Evolutionary conservation across 30 jellyfish, hydroid and myxozoan species (phyloP), one percentile per base, ranked within the genome.

Genomic region (Aurelia aurita complex sp. Pacific): DNA sequence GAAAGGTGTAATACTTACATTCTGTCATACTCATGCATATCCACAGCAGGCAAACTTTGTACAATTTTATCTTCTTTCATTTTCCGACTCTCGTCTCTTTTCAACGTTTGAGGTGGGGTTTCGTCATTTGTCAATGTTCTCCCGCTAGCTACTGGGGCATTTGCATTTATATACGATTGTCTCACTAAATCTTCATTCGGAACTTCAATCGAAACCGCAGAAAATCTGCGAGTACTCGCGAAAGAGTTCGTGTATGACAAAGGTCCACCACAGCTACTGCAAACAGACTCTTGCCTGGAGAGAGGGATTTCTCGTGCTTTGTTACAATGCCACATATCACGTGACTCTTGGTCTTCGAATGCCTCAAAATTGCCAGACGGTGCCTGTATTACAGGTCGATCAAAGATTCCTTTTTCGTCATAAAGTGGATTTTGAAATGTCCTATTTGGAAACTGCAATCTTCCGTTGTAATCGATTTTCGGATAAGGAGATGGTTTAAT

Each of bases 231-330:
- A 16, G 92, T 69, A 38, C 92, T 82, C 3, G 92, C 83, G 52
- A 79, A 79, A 4, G 92, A 82, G 52, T 67, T 70, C 61, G 85
- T 15, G 64, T 72, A 82, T 2, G 92, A 72, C 55, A 55, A 55
- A 10, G 92, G 80, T 59, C 92, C 92, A 32, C 92, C 92, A 19
- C 92, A 82, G 73, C 92, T 82, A 63, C 92, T 82, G 51, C 92
- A 82, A 15, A 66, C 42, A 1, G 92, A 82, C 38, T 64, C 82
- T 36, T 85, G 77, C 32, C 92, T 73, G 35, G 75, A 23, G 4
- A 72, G 74, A 16, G 55, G 62, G 7, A 79, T 36, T 17, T 29
- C 74, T 29, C 63, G 52, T 4, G 42, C 7, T 64, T 82, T 82
- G 34, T 64, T 76, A 10, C 10, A 34, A 60, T 71, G 85, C 92